Evolutionary conservation across 2,888 invertebrate genomes (phyloP).

Genomic region (Ornithoptera priamus): DNA sequence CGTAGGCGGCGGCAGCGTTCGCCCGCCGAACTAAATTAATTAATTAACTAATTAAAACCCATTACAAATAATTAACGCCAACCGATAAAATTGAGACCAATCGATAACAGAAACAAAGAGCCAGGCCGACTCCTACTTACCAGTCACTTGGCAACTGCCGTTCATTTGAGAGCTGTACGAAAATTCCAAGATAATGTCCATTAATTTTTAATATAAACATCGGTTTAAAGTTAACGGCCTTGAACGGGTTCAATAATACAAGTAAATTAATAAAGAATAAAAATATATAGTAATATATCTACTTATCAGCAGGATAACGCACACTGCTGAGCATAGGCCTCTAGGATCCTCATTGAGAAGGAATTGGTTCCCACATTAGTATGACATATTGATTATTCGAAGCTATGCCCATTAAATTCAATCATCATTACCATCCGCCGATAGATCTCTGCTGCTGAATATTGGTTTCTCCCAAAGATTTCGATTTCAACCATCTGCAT

Average conservation of each 20-base stretch:
- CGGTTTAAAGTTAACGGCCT: conserved; percentile 21
- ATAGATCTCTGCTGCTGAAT: no score
- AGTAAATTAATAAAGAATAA: no score
- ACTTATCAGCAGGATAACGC: no score
- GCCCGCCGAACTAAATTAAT: conserved; percentile 63
- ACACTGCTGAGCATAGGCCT: no score
- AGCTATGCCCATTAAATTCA: no score
- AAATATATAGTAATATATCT: no score
- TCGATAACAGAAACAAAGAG: conserved; percentile 54
- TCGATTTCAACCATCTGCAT: no score
- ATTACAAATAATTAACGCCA: conserved; percentile 60
- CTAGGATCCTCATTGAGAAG: no score
- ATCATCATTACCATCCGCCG: no score
- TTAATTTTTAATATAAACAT: conserved; percentile 20
- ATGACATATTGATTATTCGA: no score
- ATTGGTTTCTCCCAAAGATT: no score
- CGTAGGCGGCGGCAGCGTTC: conserved; percentile 39
- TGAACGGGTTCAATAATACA: background rate
- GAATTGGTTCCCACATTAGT: no score
- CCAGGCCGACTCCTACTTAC: conserved; percentile 30
- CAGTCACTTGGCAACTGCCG: conserved; percentile 34
- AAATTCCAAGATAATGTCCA: conserved; percentile 32
- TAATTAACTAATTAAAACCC: conserved; percentile 74
- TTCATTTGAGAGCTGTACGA: conserved; percentile 30
- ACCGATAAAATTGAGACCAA: conserved; percentile 55